Conservation (phyloP, 2,888 invertebrate species). For the Sesia apiformis region DNA sequence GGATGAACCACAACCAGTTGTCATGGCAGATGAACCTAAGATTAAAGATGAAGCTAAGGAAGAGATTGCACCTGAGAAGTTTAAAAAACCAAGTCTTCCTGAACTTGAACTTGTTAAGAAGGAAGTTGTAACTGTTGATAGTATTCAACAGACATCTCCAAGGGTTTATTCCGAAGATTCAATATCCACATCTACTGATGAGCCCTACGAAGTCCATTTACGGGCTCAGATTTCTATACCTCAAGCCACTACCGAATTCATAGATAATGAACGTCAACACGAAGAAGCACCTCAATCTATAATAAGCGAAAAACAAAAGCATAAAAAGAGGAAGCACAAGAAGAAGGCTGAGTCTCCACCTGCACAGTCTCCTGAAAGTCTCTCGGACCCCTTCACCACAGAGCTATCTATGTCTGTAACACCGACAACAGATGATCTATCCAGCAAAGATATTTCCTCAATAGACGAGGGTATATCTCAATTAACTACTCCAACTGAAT, state of each 20-base stretch:
- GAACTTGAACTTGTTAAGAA: constrained; percentile 2
- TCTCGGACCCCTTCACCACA: constrained; percentile 66
- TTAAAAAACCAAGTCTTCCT: background rate
- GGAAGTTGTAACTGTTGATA: constrained; percentile 18
- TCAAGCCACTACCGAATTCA: constrained; percentile 47
- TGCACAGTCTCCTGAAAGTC: constrained; percentile 54
- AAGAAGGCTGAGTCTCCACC: constrained; percentile 51
- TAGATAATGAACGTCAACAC: constrained; percentile 49
- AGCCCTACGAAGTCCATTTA: constrained; percentile 76
- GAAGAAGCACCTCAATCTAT: constrained; percentile 39
- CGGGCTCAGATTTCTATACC: constrained; percentile 75
- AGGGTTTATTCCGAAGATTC: constrained; percentile 68
- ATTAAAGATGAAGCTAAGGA: constrained; percentile 21
- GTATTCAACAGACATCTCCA: constrained; percentile 72
- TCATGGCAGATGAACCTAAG: constrained; percentile 8
- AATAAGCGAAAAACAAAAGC: constrained; percentile 47
- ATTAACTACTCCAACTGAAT: constrained; percentile 35
- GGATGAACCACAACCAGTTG: constrained; percentile 36
- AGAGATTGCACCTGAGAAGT: constrained; percentile 29
- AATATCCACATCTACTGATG: constrained; percentile 66
- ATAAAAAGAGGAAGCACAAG: constrained; percentile 52
- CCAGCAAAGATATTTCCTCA: constrained; percentile 51
- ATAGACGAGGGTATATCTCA: constrained; percentile 67
- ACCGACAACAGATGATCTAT: constrained; percentile 59
- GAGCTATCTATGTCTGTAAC: constrained; percentile 61